Evolutionary conservation across 2,888 invertebrate genomes (phyloP).

Genomic region (Trissolcus brochymenae): DNA sequence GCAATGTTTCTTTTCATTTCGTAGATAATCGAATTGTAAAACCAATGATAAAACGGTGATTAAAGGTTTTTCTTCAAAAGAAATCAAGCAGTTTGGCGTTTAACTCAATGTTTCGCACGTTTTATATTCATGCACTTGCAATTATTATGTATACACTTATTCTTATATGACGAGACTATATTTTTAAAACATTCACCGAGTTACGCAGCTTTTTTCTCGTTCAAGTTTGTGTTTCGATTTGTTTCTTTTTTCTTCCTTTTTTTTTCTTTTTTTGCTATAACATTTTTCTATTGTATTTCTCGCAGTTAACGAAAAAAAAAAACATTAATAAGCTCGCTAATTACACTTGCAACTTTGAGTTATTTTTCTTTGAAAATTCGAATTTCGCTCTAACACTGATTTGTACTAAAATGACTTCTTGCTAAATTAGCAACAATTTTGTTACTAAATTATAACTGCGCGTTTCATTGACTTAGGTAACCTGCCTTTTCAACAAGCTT

Average conservation of each 20-base stretch:
- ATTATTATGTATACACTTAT: constrained; percentile 16
- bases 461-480: constrained; percentile 39
- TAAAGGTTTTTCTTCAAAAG: constrained; percentile 52
- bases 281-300: no score
- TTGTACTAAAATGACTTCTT: constrained; percentile 6
- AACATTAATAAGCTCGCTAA: constrained; percentile 16
- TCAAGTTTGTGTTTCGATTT: background rate
- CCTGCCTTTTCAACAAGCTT: constrained; percentile 40
- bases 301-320: background rate
- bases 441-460: constrained; percentile 25
- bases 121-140: constrained; percentile 28
- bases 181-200: constrained; percentile 4
- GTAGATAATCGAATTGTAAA: constrained; percentile 49
- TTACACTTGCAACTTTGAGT: constrained; percentile 17
- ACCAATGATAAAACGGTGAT: constrained; percentile 51
- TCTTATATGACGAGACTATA: constrained; percentile 1
- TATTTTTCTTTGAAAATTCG: constrained; percentile 26
- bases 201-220: constrained; percentile 6
- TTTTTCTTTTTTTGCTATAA: background rate
- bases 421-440: constrained; percentile 19
- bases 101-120: constrained; percentile 38
- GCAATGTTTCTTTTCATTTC: constrained; percentile 51
- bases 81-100: constrained; percentile 17
- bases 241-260: background rate
- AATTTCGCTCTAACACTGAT: background rate